Percentiles rank a stretch among this genome's conserved stretches.
These are phyloP conservation scores for Ellobium chinense DNA, from an alignment of 2,888 invertebrate genomes.

Conservation along the genomic window DNA sequence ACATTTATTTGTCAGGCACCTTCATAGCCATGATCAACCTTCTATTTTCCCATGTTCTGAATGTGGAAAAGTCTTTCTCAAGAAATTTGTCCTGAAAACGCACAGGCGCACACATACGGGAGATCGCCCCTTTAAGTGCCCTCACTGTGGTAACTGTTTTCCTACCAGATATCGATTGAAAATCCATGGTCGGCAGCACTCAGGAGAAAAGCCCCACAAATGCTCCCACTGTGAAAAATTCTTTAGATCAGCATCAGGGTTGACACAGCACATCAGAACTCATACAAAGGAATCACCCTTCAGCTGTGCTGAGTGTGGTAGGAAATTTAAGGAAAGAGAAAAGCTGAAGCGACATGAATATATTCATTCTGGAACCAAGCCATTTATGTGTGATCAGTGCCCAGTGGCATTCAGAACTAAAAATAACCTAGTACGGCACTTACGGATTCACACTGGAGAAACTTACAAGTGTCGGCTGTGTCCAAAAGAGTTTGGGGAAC, in stretches of 20 bases:
- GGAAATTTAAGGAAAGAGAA: conserved; percentile 25
- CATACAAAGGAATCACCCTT: conserved; percentile 8
- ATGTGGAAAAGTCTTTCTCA: conserved; percentile 18
- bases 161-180: conserved; percentile 11
- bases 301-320: neutral
- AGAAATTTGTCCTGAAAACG: neutral
- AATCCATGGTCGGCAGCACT: conserved; percentile 5
- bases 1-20: neutral
- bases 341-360: conserved; percentile 16
- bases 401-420: conserved; percentile 8
- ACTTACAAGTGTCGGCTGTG: conserved; percentile 8
- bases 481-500: conserved; percentile 11
- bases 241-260: conserved; percentile 19
- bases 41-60: neutral
- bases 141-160: neutral
- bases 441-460: conserved; percentile 25
- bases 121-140: conserved; percentile 5
- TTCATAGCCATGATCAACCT: conserved; percentile 1
- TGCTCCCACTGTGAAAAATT: conserved; percentile 14
- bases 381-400: conserved; percentile 28
- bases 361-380: conserved; percentile 15
- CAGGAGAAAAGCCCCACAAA: conserved; percentile 21
- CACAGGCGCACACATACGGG: conserved; percentile 22
- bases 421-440: conserved; percentile 3
- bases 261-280: neutral